Conservation (phyloP, 53 echinoderm and acorn worm genomes). For the Paracentrotus lividus region DNA sequence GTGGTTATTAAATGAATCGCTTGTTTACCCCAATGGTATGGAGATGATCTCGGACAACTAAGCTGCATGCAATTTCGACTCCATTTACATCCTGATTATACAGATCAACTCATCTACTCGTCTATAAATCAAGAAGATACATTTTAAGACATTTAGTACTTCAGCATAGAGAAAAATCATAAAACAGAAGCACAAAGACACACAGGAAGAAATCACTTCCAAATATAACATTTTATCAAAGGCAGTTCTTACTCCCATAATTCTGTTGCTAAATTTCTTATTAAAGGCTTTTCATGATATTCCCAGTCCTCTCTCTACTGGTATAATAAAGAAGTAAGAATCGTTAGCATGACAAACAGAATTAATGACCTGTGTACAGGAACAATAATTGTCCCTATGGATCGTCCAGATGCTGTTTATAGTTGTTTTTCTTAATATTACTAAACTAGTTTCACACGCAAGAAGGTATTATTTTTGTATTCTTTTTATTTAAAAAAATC, state of each 20-base stretch:
- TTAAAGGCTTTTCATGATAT: slow-evolving; percentile 33
- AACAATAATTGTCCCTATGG: slow-evolving; percentile 23
- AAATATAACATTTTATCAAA: background rate
- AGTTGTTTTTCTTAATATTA: background rate
- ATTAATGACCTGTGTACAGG: slow-evolving; percentile 8
- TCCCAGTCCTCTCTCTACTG: slow-evolving; percentile 18
- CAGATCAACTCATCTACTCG: no score
- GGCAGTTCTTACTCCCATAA: background rate
- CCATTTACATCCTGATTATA: no score
- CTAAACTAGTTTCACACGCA: background rate
- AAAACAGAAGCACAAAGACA: background rate
- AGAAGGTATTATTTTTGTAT: background rate
- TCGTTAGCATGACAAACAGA: slow-evolving; percentile 38
- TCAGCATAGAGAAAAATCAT: background rate
- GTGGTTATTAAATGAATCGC: no score
- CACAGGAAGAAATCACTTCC: background rate
- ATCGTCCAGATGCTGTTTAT: background rate
- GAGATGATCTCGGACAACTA: no score
- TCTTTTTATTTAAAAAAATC: background rate
- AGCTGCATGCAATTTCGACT: no score
- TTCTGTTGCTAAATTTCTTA: background rate
- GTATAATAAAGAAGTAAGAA: background rate
- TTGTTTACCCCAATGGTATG: no score
- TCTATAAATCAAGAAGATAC: no score
- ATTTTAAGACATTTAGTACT: no score